These are phyloP conservation scores for Agonopterix arenella DNA, from an alignment of 2,888 invertebrate genomes.

Conservation along the genomic window DNA sequence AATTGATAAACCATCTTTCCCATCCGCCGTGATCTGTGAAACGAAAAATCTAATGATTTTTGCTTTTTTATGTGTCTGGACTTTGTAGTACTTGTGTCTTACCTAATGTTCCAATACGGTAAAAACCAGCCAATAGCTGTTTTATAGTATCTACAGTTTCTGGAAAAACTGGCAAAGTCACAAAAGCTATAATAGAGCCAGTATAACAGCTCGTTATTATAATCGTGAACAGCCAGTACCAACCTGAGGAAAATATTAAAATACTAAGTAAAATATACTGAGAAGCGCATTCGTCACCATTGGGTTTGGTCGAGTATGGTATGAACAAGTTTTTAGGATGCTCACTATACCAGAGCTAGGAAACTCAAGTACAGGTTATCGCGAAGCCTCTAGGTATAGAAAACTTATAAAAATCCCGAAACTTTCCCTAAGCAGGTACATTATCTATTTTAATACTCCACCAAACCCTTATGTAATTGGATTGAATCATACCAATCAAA, in stretches of 20 bases:
- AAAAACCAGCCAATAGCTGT: conserved; percentile 81
- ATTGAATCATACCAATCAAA: conserved; percentile 78
- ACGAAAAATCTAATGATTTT: not conserved
- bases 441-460: too few species aligned
- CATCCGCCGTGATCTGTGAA: conserved; percentile 83
- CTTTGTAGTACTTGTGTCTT: conserved; percentile 17
- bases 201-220: conserved; percentile 91
- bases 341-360: too few species aligned
- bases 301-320: not conserved
- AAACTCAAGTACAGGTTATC: too few species aligned
- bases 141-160: conserved; percentile 82
- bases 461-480: not conserved
- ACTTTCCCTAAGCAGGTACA: too few species aligned
- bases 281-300: not conserved
- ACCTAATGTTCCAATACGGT: conserved; percentile 84
- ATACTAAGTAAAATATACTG: not conserved
- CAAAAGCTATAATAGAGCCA: conserved; percentile 90
- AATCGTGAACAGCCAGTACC: conserved; percentile 91
- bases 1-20: conserved; percentile 84
- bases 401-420: too few species aligned
- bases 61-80: not conserved
- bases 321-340: too few species aligned
- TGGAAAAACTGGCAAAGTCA: conserved; percentile 86
- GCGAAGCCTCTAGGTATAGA: too few species aligned
- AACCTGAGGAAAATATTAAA: conserved; percentile 55